Evolutionary conservation across 2,797 vertebrate genomes (phyloP), one percentile per base, ranked within the genome.

Genomic region (Enteromius paludinosus): DNA sequence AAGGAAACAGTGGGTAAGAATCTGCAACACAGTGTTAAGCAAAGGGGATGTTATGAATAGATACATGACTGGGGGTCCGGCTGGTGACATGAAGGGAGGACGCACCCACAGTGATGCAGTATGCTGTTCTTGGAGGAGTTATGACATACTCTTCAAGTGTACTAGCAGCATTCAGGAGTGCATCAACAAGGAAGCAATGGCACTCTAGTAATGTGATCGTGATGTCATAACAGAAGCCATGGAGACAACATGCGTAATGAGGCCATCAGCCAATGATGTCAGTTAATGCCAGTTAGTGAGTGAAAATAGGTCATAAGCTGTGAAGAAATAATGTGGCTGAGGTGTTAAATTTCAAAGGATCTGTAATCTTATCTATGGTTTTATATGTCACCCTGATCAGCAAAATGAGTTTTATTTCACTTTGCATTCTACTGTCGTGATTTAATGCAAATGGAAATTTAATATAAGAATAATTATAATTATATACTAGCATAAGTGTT

Each of bases 1-100:
- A 54, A 87, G 79, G 56, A 84, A 84, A 79, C 30, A 71, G 85
- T 86, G 85, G 49, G 52, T 81, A 87, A 80, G 74, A 86, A 86
- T 88, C 84, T 83, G 83, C 83, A 84, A 83, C 54, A 83, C 70
- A 71, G 64, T 72, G 73, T 73, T 72, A 78, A 73, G 75, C 61
- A 78, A 73, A 81, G 41, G 72, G 73, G 52, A 66, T 71, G 68
- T 82, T 66, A 59, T 45, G 38, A 68, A 49, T 52, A 83, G 30
- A 84, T 73, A 68, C 72, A 75, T 66, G 78, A 82, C 65, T 80
- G 79, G 61, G 66, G 80, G 45, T 72, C 65, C 61, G 43, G 56
- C 54, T 66, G 41, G 75, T 77, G 33, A 66, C 61, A 79, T 56
- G 83, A 78, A 78, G 47, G 43, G 20, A 70, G 77, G 77, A 86